Evolutionary conservation across 2,888 invertebrate genomes (phyloP), one percentile per base, ranked within the genome.

Genomic region (Bhutanitis thaidina): DNA sequence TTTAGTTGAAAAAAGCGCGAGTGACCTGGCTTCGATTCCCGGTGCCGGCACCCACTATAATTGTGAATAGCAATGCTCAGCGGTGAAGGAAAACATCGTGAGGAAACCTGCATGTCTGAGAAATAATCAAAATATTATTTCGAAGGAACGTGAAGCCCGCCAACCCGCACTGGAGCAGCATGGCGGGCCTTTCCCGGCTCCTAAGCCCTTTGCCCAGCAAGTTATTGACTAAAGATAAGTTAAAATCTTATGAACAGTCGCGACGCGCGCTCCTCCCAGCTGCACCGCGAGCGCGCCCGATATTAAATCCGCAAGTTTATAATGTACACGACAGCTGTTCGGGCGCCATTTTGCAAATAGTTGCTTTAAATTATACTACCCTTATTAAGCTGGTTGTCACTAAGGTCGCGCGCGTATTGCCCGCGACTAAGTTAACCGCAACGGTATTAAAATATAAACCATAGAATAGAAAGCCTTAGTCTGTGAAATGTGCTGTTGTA

Each of bases 301-400:
- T 61, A 60, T 58, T 59, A 60, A 60, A 51, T 46, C 51, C 51
- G 56, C 59, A 59, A 59, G 57, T 61, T 62, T 62, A 61, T 58
- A 58, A 60, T 56, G 59, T 34, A 34, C 34, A 57, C 63, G 59
- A 56, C 63, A 61, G 62, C 52, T 61, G 41, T 34, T 35, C 9
- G 16, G 40, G 60, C 59, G 61, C 58, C 53, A 61, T 61, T 60
- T 57, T 61, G 59, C 58, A 56, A 41, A 40, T 35, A 20, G 41
- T 49, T 32, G 49, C 37, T 43, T 43, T 50, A 51, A 46, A 51
- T 46, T 41, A 51, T 51, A 29, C 41, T 29, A 16, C 41, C 30
- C 41, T 51, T 51, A 51, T 41, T 46, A 51, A 43, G 43, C 25
- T 27, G 14, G 39, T 20, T 38, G 39, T 25, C 39, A 16, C 15